Base-by-base conservation (phyloP, 2,888 invertebrate species). In the Pilophorus perplexus region DNA sequence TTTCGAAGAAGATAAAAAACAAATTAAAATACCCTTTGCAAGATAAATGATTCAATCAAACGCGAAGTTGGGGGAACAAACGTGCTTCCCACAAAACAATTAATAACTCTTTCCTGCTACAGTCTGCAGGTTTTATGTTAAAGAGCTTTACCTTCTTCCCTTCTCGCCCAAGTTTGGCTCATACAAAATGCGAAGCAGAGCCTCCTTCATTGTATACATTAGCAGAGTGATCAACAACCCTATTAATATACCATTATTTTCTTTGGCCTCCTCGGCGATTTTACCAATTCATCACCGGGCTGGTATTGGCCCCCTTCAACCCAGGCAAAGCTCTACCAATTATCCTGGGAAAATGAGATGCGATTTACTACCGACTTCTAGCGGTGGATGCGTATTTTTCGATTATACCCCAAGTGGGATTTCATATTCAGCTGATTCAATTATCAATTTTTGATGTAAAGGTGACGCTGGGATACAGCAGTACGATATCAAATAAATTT, bases 171-270 rank as follows among this genome's bases (percentile, higher is more conserved):
- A 20, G n/a, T 33, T 33, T 6, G 33, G 33, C 6, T 33, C 33
- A 59, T 59, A 59, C 40, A 25, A 59, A 42, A 59, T 59, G 40
- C 59, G 42, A 42, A 42, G 40, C 42, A 12, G 23, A 25, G 22
- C 8, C 42, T 59, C 40, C 42, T 59, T 59, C 42, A 59, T 59
- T 59, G 59, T 59, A 59, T 59, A 42, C 40, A 59, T 59, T 59
- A 42, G 22, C 59, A 6, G 59, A 22, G 23, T 59, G 59, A 59
- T 59, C 59, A 59, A 59, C 40, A 22, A 20, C 40, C 27, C 59
- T 25, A 59, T 59, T 59, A 59, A 59, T 59, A 59, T 42, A 42
- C 59, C 40, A 42, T 59, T 59, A 25, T 42, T 59, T 23, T 42
- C 25, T 40, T 59, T 40, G 25, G 25, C 14, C 16, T 52, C 52